Evolutionary conservation across 2,888 invertebrate species (phyloP), one percentile per base, ranked within the genome.

Genomic region (Synanthedon vespiformis): DNA sequence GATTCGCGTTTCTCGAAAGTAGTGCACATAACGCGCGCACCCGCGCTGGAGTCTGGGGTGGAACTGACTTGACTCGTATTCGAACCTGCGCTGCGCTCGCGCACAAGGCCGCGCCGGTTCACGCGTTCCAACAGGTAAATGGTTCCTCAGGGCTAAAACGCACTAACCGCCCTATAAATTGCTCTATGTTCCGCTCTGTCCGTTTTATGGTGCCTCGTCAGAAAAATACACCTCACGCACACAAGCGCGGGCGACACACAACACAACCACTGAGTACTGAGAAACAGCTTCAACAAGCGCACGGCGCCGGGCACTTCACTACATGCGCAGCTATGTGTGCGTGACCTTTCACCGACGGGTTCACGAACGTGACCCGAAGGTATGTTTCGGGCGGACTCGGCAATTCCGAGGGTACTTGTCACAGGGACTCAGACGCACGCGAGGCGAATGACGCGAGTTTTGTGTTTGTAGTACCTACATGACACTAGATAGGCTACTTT

Each of bases 91-190:
- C 70, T 82, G 87, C 87, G 88, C 87, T 88, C 88, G 89, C 89
- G 88, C 89, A 88, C 89, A 88, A 88, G 88, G 87, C 88, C 87
- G 88, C 85, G 80, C 76, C 78, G 83, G 86, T 88, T 88, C 86
- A 86, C 84, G 85, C 86, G 89, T 88, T 89, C 89, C 89, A 89
- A 86, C 88, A 88, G 88, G 88, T 89, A 87, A 88, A 78, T 76
- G 77, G 70, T 69, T 64, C 72, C 69, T 61, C 58, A 62, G 58
- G 63, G 59, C 59, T 59, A 69, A 70, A 87, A 85, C 63, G 83
- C 64, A 63, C 56, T 76, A 85, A 77, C 68, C 67, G 75, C 79
- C 80, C 57, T 67, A 60, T 62, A 66, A 65, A 64, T 61, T 65
- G 68, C 69, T 74, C 65, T 60, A 67, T 61, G 70, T 76, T 78